phyloP scores from a whole-genome alignment of 2,797 vertebrate species.

The Acanthornis magna region DNA sequence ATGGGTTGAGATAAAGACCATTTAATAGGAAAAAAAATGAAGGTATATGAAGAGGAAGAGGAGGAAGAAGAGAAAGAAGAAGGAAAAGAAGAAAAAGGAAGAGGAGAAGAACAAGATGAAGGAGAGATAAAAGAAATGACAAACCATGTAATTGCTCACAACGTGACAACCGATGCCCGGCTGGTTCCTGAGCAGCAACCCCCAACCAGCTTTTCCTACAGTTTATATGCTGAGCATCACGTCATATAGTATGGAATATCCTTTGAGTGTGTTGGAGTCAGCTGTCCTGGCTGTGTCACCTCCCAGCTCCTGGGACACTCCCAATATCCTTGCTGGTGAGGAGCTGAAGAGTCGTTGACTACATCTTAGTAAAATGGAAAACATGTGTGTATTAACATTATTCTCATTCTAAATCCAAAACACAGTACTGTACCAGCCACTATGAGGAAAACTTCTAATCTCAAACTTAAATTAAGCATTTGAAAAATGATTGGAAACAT shows the following conservation, averaged over 20 bases:
- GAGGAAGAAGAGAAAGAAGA: background rate
- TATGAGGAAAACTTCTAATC: background rate
- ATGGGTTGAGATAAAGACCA: background rate
- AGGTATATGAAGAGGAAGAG: background rate
- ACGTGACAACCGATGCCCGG: no score
- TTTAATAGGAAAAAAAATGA: background rate
- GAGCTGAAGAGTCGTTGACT: no score
- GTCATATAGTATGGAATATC: background rate
- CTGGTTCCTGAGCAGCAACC: background rate
- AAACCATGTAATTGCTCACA: background rate
- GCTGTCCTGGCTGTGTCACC: background rate
- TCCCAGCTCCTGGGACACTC: background rate
- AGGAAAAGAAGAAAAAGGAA: background rate
- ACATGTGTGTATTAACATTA: no score
- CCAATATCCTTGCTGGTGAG: no score
- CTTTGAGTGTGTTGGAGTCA: background rate
- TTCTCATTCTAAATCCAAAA: background rate
- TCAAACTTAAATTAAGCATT: background rate
- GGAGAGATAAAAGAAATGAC: background rate
- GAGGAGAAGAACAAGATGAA: no score
- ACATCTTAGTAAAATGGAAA: no score
- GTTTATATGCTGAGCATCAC: no score
- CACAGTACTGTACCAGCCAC: background rate
- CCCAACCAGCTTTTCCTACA: background rate
- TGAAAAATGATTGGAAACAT: background rate